A percentile compares a stretch with the other conserved stretches of the same genome.
Evolutionary conservation across 1,140 invertebrate species (phyloP).

Genomic region (Venustaconcha ellipsiformis): DNA sequence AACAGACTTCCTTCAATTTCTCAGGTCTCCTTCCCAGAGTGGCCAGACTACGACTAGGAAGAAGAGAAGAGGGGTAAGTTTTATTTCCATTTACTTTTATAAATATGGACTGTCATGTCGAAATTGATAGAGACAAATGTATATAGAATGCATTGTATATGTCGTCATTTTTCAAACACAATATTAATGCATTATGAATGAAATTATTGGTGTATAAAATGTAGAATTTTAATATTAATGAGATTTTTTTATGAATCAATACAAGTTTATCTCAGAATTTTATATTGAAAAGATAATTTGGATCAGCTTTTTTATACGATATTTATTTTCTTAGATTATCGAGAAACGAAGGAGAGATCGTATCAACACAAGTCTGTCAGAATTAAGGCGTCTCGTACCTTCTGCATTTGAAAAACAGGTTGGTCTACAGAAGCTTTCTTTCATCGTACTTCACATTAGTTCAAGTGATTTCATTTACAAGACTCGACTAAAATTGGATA

Average conservation of each 20-base stretch:
- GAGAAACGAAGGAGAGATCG: conserved; percentile 95
- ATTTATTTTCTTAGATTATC: conserved; percentile 77
- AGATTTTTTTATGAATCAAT: neutral
- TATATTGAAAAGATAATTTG: no score
- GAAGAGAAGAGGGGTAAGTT: conserved; percentile 70
- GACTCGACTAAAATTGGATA: no score
- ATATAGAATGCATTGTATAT: neutral
- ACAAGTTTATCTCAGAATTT: neutral
- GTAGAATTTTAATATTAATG: neutral
- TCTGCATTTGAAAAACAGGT: conserved; percentile 95
- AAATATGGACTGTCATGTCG: neutral
- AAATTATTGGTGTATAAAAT: neutral
- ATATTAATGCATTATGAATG: no score
- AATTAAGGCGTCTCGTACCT: conserved; percentile 92
- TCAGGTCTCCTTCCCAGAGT: conserved; percentile 69
- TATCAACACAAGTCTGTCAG: conserved; percentile 94
- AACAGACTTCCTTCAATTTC: conserved; percentile 33
- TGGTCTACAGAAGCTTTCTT: no score
- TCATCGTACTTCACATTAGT: no score
- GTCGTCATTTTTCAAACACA: neutral
- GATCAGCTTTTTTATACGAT: neutral
- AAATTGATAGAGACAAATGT: neutral
- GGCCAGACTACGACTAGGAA: conserved; percentile 70
- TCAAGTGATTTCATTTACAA: no score
- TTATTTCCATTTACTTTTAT: no score